Evolutionary conservation across 2,113 vertebrate genomes (phyloP).

Genomic region (Todiramphus chloris): DNA sequence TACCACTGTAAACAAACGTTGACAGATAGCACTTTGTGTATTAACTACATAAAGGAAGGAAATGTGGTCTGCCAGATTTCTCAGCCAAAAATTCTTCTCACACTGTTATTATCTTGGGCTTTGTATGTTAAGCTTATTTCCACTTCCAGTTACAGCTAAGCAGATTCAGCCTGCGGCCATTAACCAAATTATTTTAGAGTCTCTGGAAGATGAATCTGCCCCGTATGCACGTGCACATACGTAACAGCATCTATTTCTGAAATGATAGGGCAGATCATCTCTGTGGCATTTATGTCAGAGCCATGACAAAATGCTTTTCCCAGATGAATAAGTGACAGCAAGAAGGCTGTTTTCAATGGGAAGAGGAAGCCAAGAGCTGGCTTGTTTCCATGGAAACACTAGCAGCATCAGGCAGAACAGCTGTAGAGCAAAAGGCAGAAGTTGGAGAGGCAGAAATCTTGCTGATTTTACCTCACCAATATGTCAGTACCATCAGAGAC

Average conservation of each 20-base stretch:
- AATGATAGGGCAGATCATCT: slow-evolving; percentile 59
- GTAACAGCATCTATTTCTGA: slow-evolving; percentile 42
- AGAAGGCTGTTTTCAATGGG: slow-evolving; percentile 86
- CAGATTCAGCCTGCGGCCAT: not conserved
- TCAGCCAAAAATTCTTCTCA: slow-evolving; percentile 35
- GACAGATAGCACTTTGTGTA: not conserved
- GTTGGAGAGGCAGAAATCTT: slow-evolving; percentile 61
- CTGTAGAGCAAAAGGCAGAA: slow-evolving; percentile 73
- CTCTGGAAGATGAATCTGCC: not conserved
- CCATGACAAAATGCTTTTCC: slow-evolving; percentile 71
- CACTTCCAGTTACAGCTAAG: not conserved
- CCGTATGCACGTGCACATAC: not conserved
- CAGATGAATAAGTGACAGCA: slow-evolving; percentile 78
- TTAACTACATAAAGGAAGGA: not conserved
- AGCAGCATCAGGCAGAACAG: slow-evolving; percentile 82
- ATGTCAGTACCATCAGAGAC: not conserved
- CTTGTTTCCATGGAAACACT: slow-evolving; percentile 94
- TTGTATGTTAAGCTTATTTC: not conserved
- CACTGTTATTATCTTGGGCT: not conserved
- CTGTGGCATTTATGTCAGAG: slow-evolving; percentile 68
- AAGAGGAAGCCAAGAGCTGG: slow-evolving; percentile 87
- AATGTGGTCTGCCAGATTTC: slow-evolving; percentile 23
- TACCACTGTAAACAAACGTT: slow-evolving; percentile 4
- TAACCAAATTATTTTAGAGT: not conserved
- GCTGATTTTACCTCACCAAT: slow-evolving; percentile 45